phyloP scores from a whole-genome alignment of 2,888 invertebrate genomes.

The Oxyteleia sp. region DNA sequence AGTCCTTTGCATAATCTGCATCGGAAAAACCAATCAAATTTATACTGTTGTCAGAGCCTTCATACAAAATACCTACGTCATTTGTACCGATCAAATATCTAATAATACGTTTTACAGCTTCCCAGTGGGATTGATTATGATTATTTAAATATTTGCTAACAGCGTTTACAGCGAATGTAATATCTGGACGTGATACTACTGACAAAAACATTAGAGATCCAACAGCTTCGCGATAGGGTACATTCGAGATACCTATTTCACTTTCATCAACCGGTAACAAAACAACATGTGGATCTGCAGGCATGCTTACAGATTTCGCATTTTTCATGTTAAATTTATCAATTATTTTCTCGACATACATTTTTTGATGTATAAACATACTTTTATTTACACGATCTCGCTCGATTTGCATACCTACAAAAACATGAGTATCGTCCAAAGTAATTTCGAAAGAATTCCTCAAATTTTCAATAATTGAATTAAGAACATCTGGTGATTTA shows the following conservation, averaged over 20 bases:
- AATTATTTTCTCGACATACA: slow-evolving; percentile 66
- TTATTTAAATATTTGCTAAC: no score
- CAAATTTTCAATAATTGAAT: slow-evolving; percentile 15
- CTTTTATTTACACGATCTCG: slow-evolving; percentile 57
- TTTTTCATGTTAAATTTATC: slow-evolving; percentile 68
- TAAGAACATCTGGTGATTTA: slow-evolving; percentile 25
- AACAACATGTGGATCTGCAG: slow-evolving; percentile 5
- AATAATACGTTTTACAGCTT: no score
- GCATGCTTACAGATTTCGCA: slow-evolving; percentile 49
- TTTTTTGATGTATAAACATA: slow-evolving; percentile 69
- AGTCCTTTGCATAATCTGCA: no score
- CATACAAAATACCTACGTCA: no score
- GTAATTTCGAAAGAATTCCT: slow-evolving; percentile 66
- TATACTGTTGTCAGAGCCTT: no score
- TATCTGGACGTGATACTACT: no score
- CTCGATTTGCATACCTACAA: slow-evolving; percentile 67
- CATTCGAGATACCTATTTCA: neutral
- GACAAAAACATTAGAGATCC: neutral
- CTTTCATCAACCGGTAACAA: slow-evolving; percentile 3
- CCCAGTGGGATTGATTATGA: no score
- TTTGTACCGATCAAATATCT: no score
- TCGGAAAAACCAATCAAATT: no score
- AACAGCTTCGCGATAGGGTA: slow-evolving; percentile 16
- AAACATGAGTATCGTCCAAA: slow-evolving; percentile 56
- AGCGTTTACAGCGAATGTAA: no score